Conservation (phyloP, 2,888 invertebrate genomes). For the Acleris cristana region DNA sequence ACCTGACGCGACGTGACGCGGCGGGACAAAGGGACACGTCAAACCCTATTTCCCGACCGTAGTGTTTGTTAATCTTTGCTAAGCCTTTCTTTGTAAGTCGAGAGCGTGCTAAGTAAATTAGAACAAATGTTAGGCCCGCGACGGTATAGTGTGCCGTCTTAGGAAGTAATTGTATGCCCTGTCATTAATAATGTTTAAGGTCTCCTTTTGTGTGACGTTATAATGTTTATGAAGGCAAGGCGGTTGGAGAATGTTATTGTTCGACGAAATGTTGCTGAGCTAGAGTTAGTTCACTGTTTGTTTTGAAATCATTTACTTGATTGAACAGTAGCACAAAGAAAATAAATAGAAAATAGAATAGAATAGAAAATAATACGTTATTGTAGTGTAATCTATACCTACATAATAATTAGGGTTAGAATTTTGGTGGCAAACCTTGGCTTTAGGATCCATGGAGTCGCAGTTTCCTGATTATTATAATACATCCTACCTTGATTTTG, state of each 20-base stretch:
- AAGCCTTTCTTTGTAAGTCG: constrained; percentile 3
- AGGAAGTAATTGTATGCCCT: neutral
- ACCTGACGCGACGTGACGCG: neutral
- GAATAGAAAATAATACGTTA: too few species aligned
- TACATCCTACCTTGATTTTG: too few species aligned
- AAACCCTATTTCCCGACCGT: neutral
- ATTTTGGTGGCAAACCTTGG: too few species aligned
- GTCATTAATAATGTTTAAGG: neutral
- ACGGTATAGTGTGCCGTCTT: neutral
- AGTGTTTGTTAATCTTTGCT: constrained; percentile 8
- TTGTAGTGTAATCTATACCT: too few species aligned
- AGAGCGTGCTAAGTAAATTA: neutral
- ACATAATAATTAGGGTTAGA: too few species aligned
- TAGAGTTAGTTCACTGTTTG: too few species aligned
- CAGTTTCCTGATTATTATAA: too few species aligned
- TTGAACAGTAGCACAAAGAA: too few species aligned
- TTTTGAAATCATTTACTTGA: too few species aligned
- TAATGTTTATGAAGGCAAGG: neutral
- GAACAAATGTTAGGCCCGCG: neutral
- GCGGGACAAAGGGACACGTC: neutral
- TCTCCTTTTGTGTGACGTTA: neutral
- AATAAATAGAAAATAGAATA: too few species aligned
- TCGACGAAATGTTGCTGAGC: too few species aligned
- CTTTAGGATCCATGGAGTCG: too few species aligned
- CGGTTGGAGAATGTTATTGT: neutral